Base-by-base conservation (phyloP, 2,888 invertebrate genomes). In the Cistogaster globosa region DNA sequence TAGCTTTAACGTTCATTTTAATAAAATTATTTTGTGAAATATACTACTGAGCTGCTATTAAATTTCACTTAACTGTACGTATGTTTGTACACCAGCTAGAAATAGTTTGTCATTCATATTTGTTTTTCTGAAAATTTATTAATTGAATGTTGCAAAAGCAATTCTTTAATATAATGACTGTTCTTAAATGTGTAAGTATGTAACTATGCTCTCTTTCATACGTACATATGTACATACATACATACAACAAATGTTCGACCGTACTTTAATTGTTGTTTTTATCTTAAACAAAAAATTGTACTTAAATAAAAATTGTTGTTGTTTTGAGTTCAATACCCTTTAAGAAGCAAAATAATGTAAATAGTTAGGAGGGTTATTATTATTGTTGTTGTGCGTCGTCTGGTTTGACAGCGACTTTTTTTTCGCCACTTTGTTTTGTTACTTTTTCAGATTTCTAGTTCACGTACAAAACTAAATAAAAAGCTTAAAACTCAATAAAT, bases 251-350 rank as follows among this genome's bases (percentile, higher is more conserved):
- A 32, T 32, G 32, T 32, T 32, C 6, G n/a, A n/a, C n/a, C n/a
- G n/a, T n/a, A n/a, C 32, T 32, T 5, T 32, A 3, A 5, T 45
- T 45, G 45, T 45, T 45, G 16, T 16, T 45, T 45, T 45, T 45
- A 4, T 45, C 45, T 45, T n/a, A n/a, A n/a, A n/a, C n/a, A n/a
- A n/a, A n/a, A n/a, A n/a, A n/a, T n/a, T n/a, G 14, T 45, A 45
- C 2, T 45, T 45, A 14, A 45, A 45, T 2, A 45, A 45, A 45
- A 45, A 58, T 45, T 60, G 71, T 60, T 72, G 48, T 20, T 42
- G 38, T 32, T 72, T 74, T 53, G 16, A 74, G 74, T 74, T 74
- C 74, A 74, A 74, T 62, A 51, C 74, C 74, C 74, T 51, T 62
- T 53, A 45, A 57, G 22, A 69, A 57, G 22, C 22, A 57, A 14